Evolutionary conservation across 1,140 invertebrate genomes (phyloP).

Genomic region (Agrilus planipennis): DNA sequence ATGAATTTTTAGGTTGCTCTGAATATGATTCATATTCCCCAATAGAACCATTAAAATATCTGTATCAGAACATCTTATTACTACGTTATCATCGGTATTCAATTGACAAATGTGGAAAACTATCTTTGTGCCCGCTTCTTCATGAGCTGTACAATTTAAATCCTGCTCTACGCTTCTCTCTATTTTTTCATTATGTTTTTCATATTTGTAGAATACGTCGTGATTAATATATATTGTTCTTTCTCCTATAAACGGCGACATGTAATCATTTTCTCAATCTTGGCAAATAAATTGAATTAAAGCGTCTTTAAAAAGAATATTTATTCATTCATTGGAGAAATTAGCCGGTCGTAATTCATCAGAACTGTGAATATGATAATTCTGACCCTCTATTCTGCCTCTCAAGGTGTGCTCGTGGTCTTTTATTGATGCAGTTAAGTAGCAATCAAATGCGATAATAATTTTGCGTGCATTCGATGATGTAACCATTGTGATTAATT

Average conservation of each 20-base stretch:
- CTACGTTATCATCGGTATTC: constrained; percentile 15
- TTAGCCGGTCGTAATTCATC: constrained; percentile 13
- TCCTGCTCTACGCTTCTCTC: constrained; percentile 10
- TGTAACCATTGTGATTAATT: constrained; percentile 11
- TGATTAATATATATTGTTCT: constrained; percentile 21
- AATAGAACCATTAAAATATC: constrained; percentile 28
- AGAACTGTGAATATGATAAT: constrained; percentile 12
- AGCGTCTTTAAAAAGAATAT: constrained; percentile 21
- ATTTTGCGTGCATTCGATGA: constrained; percentile 10
- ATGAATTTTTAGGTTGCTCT: constrained; percentile 15
- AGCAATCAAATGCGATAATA: constrained; percentile 17
- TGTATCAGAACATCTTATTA: constrained; percentile 22
- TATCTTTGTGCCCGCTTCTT: constrained; percentile 22
- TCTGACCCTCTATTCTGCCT: constrained; percentile 1
- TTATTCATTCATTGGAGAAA: constrained; percentile 19
- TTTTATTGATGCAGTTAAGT: constrained; percentile 20
- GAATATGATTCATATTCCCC: constrained; percentile 25
- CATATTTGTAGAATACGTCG: constrained; percentile 14
- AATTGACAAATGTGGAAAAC: constrained; percentile 18
- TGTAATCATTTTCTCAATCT: constrained; percentile 19
- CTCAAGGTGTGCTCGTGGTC: constrained; percentile 13
- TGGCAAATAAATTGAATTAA: constrained; percentile 22
- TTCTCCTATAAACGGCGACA: constrained; percentile 16
- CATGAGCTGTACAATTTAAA: constrained; percentile 21
- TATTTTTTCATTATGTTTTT: constrained; percentile 1